Base-by-base conservation (phyloP, 2,113 vertebrate species). In the Spea multiplicata region DNA sequence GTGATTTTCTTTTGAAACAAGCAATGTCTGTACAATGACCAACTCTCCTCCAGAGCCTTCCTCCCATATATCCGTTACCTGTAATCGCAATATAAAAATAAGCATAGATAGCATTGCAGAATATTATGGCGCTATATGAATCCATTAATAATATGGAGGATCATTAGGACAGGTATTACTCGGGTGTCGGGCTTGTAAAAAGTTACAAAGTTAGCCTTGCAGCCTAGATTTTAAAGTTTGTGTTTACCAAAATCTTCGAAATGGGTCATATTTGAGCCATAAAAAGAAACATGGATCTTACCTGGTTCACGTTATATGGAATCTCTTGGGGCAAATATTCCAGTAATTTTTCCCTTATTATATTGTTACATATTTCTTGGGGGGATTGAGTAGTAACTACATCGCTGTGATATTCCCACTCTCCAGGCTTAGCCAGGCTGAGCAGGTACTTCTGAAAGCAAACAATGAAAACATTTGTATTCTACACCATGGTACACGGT, bases 331-430 rank as follows among this genome's bases (percentile, higher is more conserved):
- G 96, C 78, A 99, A 88, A 76, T 94, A 83, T 77, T 99, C 95
- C 75, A 99, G 86, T 1, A 99, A 84, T 83, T 96, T 98, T 88
- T 94, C 96, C 83, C 96, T 88, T 85, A 99, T 89, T 49, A 91
- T 86, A 68, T 95, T 97, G 62, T 83, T 9, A 61, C 97, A 98
- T 85, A 99, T 78, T 57, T 96, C 92, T 62, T 95, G 89, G 1
- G 97, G 97, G 3, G 83, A 90, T 87, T 98, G 97, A 86, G 87
- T 95, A 1, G 97, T 99, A 84, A 99, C 86, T 17, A 98, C 95
- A 0, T 87, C 73, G 0, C 96, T 98, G 88, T 98, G 97, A 83
- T 94, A 99, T 84, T 93, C 87, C 97, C 97, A 99, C 0, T 89
- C 82, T 8, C 95, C 95, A 0, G 95, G 94, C 83, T 89, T 94